A percentile compares a stretch with the other conserved stretches of the same genome.
Conservation (phyloP, 2,797 vertebrate species). For the Brachymystax lenok region DNA sequence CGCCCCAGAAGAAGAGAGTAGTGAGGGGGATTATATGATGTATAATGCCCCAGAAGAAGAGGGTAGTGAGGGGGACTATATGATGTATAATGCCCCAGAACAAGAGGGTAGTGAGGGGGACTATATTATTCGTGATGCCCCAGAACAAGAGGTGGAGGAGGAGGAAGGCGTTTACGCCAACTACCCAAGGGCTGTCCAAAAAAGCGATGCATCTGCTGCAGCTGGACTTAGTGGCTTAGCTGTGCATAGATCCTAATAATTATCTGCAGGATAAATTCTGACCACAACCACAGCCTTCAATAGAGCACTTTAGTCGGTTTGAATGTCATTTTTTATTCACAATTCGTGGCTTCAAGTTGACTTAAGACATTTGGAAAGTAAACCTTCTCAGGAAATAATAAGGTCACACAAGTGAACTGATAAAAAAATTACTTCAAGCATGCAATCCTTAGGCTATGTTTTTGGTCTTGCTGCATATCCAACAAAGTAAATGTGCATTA, state of each 20-base stretch:
- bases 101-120: constrained; percentile 1
- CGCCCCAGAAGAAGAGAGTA: not conserved
- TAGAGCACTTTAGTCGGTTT: not conserved
- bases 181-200: not conserved
- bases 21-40: too few species aligned
- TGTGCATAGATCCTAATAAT: not conserved
- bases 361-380: not conserved
- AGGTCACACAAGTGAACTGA: too few species aligned
- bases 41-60: too few species aligned
- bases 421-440: too few species aligned
- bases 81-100: too few species aligned
- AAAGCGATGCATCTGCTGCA: too few species aligned
- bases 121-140: not conserved
- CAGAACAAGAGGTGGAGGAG: not conserved
- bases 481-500: not conserved
- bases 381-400: not conserved
- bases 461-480: not conserved
- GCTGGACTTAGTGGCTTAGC: too few species aligned
- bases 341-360: not conserved
- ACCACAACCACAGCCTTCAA: not conserved
- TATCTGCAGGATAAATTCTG: not conserved
- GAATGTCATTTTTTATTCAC: not conserved
- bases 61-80: too few species aligned
- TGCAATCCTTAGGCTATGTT: not conserved
- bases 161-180: constrained; percentile 51